Evolutionary conservation across 2,888 invertebrate genomes (phyloP).

Genomic region (Cistogaster globosa): DNA sequence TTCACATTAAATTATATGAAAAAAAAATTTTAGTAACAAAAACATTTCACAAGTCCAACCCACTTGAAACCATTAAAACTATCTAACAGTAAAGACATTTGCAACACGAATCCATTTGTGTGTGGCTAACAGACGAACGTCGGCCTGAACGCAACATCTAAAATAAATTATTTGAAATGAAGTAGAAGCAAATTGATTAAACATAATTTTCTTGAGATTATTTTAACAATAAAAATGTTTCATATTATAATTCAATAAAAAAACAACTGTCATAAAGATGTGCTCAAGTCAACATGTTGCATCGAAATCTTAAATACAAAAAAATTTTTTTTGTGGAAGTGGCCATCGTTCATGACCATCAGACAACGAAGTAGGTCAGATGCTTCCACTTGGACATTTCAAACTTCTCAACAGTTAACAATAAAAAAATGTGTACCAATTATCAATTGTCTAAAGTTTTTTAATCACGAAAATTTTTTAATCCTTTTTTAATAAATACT

Average conservation of each 20-base stretch:
- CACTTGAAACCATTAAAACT: not conserved
- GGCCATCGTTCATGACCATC: not conserved
- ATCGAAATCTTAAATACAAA: conserved; percentile 35
- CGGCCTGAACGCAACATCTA: conserved; percentile 24
- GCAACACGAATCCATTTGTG: conserved; percentile 1
- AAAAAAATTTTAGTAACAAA: not conserved
- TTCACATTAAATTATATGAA: not conserved
- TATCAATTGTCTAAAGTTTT: no score
- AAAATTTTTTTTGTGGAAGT: conserved; percentile 8
- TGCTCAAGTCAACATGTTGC: conserved; percentile 68
- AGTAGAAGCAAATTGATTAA: conserved; percentile 19
- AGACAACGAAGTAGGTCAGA: no score
- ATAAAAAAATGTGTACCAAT: no score
- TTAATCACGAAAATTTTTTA: no score
- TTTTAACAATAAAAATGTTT: not conserved
- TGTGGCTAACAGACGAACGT: conserved; percentile 9
- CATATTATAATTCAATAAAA: no score
- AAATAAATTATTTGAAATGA: conserved; percentile 50
- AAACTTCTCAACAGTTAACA: no score
- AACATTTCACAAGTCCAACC: conserved; percentile 33
- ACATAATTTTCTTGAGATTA: not conserved
- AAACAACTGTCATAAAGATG: not conserved
- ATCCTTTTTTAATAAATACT: no score
- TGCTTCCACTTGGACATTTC: no score
- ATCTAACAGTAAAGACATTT: conserved; percentile 5